phyloP scores from a whole-genome alignment of 2,797 vertebrate genomes.

The Rhabdomys pumilio region DNA sequence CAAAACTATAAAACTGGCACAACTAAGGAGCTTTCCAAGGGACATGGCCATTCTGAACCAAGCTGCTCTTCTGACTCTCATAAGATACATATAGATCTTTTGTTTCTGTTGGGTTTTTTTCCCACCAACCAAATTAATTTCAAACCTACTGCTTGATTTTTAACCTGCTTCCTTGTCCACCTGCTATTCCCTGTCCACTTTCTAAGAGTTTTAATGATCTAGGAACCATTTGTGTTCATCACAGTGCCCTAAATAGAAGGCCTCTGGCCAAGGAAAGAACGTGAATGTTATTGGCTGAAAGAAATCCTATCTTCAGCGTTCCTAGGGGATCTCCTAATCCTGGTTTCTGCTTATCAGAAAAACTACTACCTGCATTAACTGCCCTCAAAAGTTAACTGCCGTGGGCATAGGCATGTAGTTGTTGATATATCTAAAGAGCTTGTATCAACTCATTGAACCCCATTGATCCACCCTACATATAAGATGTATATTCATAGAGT shows the following conservation, averaged over 20 bases:
- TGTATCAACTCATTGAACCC: not conserved
- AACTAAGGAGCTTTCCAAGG: not conserved
- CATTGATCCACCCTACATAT: no score
- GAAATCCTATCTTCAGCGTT: not conserved
- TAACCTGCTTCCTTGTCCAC: not conserved
- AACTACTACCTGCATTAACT: not conserved
- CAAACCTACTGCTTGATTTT: not conserved
- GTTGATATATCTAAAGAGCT: not conserved
- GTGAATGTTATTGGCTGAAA: not conserved
- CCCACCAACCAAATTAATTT: not conserved
- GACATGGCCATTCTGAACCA: not conserved
- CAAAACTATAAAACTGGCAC: not conserved
- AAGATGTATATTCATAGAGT: no score
- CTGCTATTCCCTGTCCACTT: no score
- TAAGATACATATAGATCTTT: not conserved
- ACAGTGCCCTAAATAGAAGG: not conserved
- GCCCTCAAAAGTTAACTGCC: not conserved
- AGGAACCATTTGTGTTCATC: not conserved
- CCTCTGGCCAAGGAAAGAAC: not conserved
- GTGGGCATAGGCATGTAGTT: not conserved
- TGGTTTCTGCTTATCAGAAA: not conserved
- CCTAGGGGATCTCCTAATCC: not conserved
- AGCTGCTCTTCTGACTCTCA: not conserved
- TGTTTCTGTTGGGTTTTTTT: not conserved
- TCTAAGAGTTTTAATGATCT: no score